Conservation (phyloP, 1,140 invertebrate genomes). For the Rhagoletis pomonella region DNA sequence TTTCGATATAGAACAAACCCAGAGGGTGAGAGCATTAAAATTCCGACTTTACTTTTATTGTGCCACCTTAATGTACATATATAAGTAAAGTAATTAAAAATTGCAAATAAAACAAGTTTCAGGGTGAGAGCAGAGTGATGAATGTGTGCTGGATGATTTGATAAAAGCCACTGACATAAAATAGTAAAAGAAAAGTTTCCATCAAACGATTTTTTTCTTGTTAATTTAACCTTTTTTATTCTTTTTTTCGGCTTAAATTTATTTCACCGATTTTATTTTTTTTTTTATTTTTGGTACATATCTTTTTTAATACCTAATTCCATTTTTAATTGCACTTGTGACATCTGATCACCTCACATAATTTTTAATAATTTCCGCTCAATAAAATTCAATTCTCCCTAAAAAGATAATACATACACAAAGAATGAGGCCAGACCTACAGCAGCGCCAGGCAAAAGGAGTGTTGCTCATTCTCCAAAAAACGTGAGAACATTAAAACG, state of each 20-base stretch:
- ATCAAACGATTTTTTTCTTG: background rate
- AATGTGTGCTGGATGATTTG: background rate
- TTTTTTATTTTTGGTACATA: background rate
- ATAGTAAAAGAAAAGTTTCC: too few species aligned
- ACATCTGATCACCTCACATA: constrained; percentile 16
- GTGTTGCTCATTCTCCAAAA: background rate
- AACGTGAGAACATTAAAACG: constrained; percentile 35
- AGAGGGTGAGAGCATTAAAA: too few species aligned
- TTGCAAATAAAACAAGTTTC: background rate
- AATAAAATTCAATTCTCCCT: background rate
- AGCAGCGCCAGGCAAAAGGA: background rate
- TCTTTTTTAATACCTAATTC: background rate
- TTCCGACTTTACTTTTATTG: too few species aligned
- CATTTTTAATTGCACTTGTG: constrained; percentile 24
- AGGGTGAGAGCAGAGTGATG: background rate
- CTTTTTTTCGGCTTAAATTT: background rate
- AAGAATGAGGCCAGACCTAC: background rate
- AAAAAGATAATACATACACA: background rate
- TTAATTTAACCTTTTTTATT: background rate
- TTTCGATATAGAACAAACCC: too few species aligned
- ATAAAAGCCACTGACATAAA: background rate
- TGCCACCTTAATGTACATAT: too few species aligned
- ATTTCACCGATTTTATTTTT: background rate
- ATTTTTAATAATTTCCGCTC: constrained; percentile 21
- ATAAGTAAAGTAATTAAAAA: background rate